These are phyloP conservation scores for Drepana arcuata DNA, from an alignment of 1,140 invertebrate species.

Conservation along the genomic window DNA sequence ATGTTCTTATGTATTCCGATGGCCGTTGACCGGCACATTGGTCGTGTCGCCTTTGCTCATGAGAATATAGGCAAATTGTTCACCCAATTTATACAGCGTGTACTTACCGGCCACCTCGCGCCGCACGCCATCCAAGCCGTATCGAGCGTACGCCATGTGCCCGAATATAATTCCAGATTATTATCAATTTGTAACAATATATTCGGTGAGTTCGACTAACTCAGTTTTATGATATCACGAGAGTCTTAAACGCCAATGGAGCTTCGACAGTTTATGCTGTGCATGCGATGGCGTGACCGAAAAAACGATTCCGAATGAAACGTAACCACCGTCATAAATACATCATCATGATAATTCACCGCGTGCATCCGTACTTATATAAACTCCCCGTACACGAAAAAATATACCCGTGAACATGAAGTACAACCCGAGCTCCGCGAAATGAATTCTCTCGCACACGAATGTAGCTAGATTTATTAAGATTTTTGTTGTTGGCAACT, in stretches of 20 bases:
- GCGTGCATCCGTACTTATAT: constrained; percentile 26
- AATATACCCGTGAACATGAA: neutral
- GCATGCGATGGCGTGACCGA: constrained; percentile 68
- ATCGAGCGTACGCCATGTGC: constrained; percentile 28
- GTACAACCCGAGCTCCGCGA: too few relatives aligned
- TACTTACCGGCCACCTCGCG: constrained; percentile 8
- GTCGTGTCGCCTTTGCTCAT: constrained; percentile 14
- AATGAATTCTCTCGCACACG: too few relatives aligned
- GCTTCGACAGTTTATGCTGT: constrained; percentile 45
- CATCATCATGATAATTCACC: constrained; percentile 51
- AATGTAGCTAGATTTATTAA: too few relatives aligned
- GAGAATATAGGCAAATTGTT: constrained; percentile 21
- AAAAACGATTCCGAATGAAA: constrained; percentile 58
- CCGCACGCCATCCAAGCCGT: constrained; percentile 9
- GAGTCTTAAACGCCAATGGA: constrained; percentile 44
- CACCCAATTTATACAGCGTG: constrained; percentile 10
- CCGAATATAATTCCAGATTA: constrained; percentile 36
- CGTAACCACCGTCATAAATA: constrained; percentile 54
- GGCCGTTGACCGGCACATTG: constrained; percentile 55
- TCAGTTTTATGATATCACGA: constrained; percentile 35
- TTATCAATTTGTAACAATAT: constrained; percentile 35
- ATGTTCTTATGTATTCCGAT: constrained; percentile 67
- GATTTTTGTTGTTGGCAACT: too few relatives aligned
- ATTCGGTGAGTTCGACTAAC: constrained; percentile 34
- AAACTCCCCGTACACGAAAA: constrained; percentile 2